Percentiles rank a stretch among this genome's conserved stretches.
phyloP scores from a whole-genome alignment of 1,140 invertebrate genomes.

The Andricus grossulariae region DNA sequence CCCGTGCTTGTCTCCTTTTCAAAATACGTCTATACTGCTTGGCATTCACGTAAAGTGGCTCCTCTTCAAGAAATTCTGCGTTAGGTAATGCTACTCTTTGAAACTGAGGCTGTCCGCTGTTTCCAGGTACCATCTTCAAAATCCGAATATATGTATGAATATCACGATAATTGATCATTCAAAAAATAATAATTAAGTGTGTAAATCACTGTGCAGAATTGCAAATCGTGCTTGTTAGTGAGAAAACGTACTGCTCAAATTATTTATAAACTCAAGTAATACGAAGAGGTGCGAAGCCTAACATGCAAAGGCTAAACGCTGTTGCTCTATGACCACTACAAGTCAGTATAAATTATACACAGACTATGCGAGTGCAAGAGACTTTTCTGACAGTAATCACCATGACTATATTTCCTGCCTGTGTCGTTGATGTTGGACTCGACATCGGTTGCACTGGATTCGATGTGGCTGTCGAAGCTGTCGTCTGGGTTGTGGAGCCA shows the following conservation, averaged over 20 bases:
- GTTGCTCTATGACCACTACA: conserved; percentile 70
- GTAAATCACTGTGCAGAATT: background rate
- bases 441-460: conserved; percentile 73
- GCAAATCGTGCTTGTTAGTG: too few species aligned
- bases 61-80: conserved; percentile 90
- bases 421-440: conserved; percentile 80
- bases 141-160: too few species aligned
- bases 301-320: conserved; percentile 38
- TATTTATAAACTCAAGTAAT: too few species aligned
- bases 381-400: conserved; percentile 71
- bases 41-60: conserved; percentile 98
- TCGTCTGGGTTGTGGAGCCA: conserved; percentile 71
- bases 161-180: conserved; percentile 2
- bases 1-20: conserved; percentile 91
- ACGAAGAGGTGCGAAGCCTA: too few species aligned
- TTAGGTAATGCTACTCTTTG: conserved; percentile 81
- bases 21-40: conserved; percentile 97
- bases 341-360: conserved; percentile 67
- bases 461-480: conserved; percentile 74
- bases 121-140: conserved; percentile 80
- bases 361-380: conserved; percentile 69
- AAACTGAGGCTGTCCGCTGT: conserved; percentile 77
- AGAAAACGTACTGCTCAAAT: too few species aligned
- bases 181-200: background rate
- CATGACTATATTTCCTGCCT: conserved; percentile 83